Evolutionary conservation across 2,113 vertebrate species (phyloP).

Genomic region (Aviceda subcristata): DNA sequence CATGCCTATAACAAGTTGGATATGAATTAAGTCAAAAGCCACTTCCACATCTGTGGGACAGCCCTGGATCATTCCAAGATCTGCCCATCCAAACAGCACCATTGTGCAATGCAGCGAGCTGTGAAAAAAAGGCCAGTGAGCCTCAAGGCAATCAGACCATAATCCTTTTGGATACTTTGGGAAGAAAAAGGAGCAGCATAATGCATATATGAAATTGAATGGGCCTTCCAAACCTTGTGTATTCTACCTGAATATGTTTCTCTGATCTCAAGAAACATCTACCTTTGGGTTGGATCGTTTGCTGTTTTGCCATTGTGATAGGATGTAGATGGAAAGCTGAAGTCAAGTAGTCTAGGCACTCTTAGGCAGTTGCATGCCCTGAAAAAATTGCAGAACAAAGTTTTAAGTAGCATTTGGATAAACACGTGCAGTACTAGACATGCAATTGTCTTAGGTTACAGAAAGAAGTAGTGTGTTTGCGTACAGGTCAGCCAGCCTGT

Average conservation of each 20-base stretch:
- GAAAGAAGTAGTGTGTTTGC: background rate
- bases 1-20: fast-evolving
- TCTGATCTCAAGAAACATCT: background rate
- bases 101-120: background rate
- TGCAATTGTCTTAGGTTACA: background rate
- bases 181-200: background rate
- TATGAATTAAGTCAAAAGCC: background rate
- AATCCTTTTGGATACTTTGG: background rate
- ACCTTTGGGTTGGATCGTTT: background rate
- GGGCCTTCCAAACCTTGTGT: fast-evolving
- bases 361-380: background rate
- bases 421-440: background rate
- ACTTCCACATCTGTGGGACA: background rate
- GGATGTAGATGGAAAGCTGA: background rate
- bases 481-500: background rate
- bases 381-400: background rate
- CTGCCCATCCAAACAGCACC: background rate
- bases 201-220: background rate
- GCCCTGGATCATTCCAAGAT: background rate
- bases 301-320: background rate
- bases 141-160: background rate
- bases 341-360: background rate
- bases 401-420: background rate
- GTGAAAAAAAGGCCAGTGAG: background rate
- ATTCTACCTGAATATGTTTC: background rate